These are phyloP conservation scores for Ammospiza nelsoni DNA, from an alignment of 2,113 vertebrate genomes.

Conservation along the genomic window DNA sequence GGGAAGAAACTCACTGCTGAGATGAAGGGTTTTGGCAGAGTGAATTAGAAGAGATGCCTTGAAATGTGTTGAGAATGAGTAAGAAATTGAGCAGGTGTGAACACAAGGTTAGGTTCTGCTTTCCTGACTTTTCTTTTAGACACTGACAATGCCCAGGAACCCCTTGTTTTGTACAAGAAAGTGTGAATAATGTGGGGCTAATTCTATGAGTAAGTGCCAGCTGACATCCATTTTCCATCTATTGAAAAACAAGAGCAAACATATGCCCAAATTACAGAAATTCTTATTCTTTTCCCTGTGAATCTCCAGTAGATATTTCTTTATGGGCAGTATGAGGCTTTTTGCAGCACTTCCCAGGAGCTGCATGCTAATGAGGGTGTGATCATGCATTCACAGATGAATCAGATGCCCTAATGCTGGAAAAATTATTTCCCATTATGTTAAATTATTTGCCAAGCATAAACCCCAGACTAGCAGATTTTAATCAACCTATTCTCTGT, in stretches of 20 bases:
- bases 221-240: neutral
- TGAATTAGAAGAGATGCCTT: neutral
- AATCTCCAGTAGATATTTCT: neutral
- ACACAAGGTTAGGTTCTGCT: neutral
- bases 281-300: neutral
- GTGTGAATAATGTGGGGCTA: neutral
- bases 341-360: neutral
- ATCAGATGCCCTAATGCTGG: neutral
- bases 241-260: neutral
- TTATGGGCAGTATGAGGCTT: neutral
- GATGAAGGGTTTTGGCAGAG: neutral
- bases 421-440: neutral
- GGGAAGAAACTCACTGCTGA: neutral
- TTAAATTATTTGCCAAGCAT: neutral
- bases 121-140: neutral
- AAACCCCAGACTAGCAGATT: conserved; percentile 22
- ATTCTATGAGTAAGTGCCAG: neutral
- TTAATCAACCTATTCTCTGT: conserved; percentile 4
- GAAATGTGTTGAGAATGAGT: conserved; percentile 1
- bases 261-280: neutral
- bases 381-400: neutral
- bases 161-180: neutral
- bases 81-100: conserved; percentile 34
- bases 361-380: neutral
- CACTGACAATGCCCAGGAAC: neutral